These are phyloP conservation scores for Caenorhabditis angaria DNA, from an alignment of 2,888 invertebrate species.

Conservation along the genomic window DNA sequence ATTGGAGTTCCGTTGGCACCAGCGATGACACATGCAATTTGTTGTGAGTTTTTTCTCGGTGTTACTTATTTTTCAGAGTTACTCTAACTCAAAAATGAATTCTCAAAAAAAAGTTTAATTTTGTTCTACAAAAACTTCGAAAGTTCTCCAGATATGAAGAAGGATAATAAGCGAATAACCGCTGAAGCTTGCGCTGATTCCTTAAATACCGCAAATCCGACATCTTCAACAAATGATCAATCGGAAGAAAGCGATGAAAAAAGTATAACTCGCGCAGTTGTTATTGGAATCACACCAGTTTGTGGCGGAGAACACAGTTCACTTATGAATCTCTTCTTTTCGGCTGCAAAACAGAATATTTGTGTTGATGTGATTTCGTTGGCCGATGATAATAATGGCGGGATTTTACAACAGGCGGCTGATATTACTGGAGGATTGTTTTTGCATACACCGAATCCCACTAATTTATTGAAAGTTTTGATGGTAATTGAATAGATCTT, in stretches of 20 bases:
- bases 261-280: conserved; percentile 34
- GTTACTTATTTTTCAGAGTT: too few species aligned
- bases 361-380: conserved; percentile 53
- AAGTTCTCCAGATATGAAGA: conserved; percentile 42
- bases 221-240: conserved; percentile 2
- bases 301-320: conserved; percentile 51
- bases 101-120: not conserved
- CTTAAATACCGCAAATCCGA: conserved; percentile 11
- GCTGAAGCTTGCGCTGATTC: conserved; percentile 33
- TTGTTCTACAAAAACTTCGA: not conserved
- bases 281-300: conserved; percentile 45
- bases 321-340: conserved; percentile 57
- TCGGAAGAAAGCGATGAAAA: conserved; percentile 9
- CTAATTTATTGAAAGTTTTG: conserved; percentile 21
- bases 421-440: conserved; percentile 57
- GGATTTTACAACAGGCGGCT: conserved; percentile 55
- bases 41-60: conserved; percentile 51
- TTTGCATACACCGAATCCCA: conserved; percentile 20
- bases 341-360: conserved; percentile 50
- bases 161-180: conserved; percentile 16
- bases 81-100: too few species aligned
- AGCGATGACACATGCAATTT: conserved; percentile 49
- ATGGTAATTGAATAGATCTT: conserved; percentile 24
- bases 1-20: conserved; percentile 42
- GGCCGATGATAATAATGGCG: conserved; percentile 44